phyloP scores from a whole-genome alignment of 2,113 vertebrate genomes.

The Gymnarchus niloticus region DNA sequence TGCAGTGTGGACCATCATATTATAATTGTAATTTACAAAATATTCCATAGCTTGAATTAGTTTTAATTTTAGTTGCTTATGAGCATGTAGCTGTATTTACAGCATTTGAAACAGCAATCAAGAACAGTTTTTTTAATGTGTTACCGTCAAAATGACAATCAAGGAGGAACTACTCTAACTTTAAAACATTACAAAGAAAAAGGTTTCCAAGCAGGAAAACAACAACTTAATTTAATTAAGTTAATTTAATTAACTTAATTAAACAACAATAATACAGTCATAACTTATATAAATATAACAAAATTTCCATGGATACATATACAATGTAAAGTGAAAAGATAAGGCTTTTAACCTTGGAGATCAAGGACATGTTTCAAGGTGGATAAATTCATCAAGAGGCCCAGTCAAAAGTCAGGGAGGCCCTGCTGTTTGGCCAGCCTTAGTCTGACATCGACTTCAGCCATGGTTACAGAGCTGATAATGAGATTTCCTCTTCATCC shows the following conservation, averaged over 20 bases:
- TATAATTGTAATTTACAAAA: neutral
- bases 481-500: neutral
- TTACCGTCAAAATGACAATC: constrained; percentile 5
- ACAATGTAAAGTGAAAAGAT: neutral
- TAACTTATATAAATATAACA: neutral
- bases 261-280: neutral
- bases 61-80: constrained; percentile 3
- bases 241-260: too few species aligned
- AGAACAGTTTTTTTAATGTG: neutral
- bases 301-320: neutral
- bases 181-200: neutral
- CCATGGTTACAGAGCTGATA: neutral
- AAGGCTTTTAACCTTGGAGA: neutral
- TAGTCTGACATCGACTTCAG: neutral
- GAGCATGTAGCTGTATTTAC: neutral
- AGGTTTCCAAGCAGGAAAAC: neutral
- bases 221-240: neutral
- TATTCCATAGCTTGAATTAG: neutral
- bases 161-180: neutral
- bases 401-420: neutral
- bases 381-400: neutral
- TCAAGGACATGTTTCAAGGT: neutral
- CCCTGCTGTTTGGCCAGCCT: neutral
- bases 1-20: neutral
- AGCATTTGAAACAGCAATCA: neutral